These are phyloP conservation scores for Anabacerthia variegaticeps DNA, from an alignment of 2,797 vertebrate genomes.

Conservation along the genomic window DNA sequence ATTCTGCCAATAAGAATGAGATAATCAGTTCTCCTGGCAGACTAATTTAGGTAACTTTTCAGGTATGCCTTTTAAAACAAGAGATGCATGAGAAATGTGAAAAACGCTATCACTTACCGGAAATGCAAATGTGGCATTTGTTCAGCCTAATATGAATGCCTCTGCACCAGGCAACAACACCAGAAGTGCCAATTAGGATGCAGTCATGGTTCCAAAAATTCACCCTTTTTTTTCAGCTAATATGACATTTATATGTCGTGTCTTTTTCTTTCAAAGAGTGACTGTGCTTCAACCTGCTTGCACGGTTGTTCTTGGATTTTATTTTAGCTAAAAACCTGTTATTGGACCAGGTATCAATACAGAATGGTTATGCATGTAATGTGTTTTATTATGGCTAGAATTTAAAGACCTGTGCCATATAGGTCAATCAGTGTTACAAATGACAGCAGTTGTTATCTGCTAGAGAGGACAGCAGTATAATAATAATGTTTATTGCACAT, in stretches of 20 bases:
- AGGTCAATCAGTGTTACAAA: slow-evolving; percentile 66
- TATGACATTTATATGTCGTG: slow-evolving; percentile 54
- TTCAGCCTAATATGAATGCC: slow-evolving; percentile 76
- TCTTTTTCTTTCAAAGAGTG: not conserved
- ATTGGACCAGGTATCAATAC: slow-evolving; percentile 64
- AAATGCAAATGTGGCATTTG: slow-evolving; percentile 85
- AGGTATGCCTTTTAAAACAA: slow-evolving; percentile 62
- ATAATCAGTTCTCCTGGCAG: slow-evolving; percentile 31
- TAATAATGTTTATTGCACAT: slow-evolving; percentile 74
- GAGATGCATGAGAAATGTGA: slow-evolving; percentile 54
- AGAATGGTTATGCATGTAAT: slow-evolving; percentile 54
- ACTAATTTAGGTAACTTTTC: slow-evolving; percentile 66
- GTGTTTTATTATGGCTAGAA: slow-evolving; percentile 57
- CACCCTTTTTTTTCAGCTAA: slow-evolving; percentile 74
- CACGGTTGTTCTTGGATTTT: slow-evolving; percentile 56
- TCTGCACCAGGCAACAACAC: slow-evolving; percentile 70
- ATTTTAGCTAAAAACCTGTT: slow-evolving; percentile 69
- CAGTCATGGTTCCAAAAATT: slow-evolving; percentile 66
- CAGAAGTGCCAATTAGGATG: slow-evolving; percentile 77
- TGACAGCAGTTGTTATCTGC: slow-evolving; percentile 69
- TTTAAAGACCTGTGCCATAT: slow-evolving; percentile 62
- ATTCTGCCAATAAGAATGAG: slow-evolving; percentile 16
- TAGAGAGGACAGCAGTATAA: slow-evolving; percentile 51
- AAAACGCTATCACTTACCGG: slow-evolving; percentile 73
- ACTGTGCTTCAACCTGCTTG: slow-evolving; percentile 62